Base-by-base conservation (phyloP, 2,113 vertebrate genomes). In the Anoura caudifer region DNA sequence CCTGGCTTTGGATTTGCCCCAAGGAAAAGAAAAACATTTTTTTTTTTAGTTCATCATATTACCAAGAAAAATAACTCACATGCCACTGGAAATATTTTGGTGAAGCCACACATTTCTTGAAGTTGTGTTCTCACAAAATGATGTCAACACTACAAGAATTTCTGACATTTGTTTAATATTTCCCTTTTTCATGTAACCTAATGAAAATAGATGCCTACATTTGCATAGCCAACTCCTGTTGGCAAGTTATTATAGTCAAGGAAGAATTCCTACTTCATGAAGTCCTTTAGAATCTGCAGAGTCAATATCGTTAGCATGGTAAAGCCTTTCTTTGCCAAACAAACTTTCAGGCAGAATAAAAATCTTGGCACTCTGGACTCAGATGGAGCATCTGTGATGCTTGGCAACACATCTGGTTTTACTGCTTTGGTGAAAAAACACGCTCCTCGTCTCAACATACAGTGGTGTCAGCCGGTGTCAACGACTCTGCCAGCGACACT, bases 401-500 rank as follows among this genome's bases (percentile, higher is more conserved):
- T 98, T 96, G 97, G 97, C 96, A 95, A 94, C 97, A 98, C 97
- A 98, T 98, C 97, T 98, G 97, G 97, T 84, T 98, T 81, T 93
- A 84, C 94, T 86, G 91, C 96, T 97, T 93, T 97, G 97, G 97
- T 96, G 95, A 97, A 95, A 89, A 97, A 92, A 96, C 77, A 43
- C 77, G 79, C 89, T 95, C 95, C 93, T 96, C 95, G 65, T 96
- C 91, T 96, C 96, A 70, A 81, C 95, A 94, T 80, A 89, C 96
- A 96, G 95, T 97, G 95, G 97, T 98, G 97, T 98, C 97, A 98
- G 96, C 86, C 79, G n/a, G 92, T 98, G 97, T 97, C 97, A 97
- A 96, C 50, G 56, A 83, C 86, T 94, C 95, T 96, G 97, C 97
- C 96, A 97, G 90, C 56, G 15, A 65, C 75, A 91, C 70, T 72